These are phyloP conservation scores for Diceros bicornis DNA, from an alignment of 2,797 vertebrate species.

Conservation along the genomic window DNA sequence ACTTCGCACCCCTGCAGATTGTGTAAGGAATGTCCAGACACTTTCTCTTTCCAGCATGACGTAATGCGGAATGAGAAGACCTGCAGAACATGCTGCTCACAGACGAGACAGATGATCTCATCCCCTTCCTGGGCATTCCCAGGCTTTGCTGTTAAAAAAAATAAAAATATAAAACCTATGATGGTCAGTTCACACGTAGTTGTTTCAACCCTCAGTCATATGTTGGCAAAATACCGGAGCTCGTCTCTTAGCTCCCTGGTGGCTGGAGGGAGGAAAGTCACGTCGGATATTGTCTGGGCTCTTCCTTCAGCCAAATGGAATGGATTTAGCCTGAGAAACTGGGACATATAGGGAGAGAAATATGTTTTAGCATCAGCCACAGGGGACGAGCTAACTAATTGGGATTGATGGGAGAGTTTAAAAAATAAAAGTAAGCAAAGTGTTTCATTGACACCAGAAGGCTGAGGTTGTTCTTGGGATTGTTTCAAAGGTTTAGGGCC, in stretches of 20 bases:
- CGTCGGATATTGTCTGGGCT: slow-evolving; percentile 55
- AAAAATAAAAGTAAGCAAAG: slow-evolving; percentile 39
- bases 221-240: slow-evolving; percentile 60
- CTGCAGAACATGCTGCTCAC: slow-evolving; percentile 71
- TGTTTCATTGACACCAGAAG: slow-evolving; percentile 68
- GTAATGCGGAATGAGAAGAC: slow-evolving; percentile 79
- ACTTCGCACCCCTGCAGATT: slow-evolving; percentile 42
- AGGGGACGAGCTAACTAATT: slow-evolving; percentile 40
- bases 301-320: slow-evolving; percentile 68
- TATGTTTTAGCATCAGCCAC: slow-evolving; percentile 26
- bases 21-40: slow-evolving; percentile 75
- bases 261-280: slow-evolving; percentile 30
- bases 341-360: slow-evolving; percentile 24
- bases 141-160: slow-evolving; percentile 58
- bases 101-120: slow-evolving; percentile 86
- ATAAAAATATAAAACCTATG: not conserved
- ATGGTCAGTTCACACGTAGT: slow-evolving; percentile 62
- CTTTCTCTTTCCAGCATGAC: slow-evolving; percentile 80
- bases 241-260: slow-evolving; percentile 66
- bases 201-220: slow-evolving; percentile 2
- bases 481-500: slow-evolving; percentile 57
- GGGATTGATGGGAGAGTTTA: not conserved
- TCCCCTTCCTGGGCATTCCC: slow-evolving; percentile 80
- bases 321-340: slow-evolving; percentile 63
- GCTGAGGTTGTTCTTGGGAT: slow-evolving; percentile 67